Conservation (phyloP, 2,797 vertebrate species). For the Brachyalestes nurse region DNA sequence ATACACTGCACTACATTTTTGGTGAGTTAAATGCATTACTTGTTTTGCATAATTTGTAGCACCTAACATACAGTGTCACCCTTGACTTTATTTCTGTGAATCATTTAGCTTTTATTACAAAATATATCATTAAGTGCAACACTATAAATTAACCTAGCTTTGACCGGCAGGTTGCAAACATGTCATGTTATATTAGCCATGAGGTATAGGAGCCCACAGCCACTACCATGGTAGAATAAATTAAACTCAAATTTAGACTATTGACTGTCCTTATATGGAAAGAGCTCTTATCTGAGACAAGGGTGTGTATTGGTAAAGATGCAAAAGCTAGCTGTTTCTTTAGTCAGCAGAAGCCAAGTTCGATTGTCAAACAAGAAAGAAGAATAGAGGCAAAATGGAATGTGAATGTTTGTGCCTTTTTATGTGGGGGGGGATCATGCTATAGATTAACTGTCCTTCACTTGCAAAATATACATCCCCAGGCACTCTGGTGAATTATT, state of each 20-base stretch:
- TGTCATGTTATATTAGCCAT: constrained; percentile 67
- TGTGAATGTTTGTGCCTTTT: constrained; percentile 31
- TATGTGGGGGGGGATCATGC: constrained; percentile 57
- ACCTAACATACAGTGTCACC: neutral
- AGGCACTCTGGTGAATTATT: constrained; percentile 86
- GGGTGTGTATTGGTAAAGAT: constrained; percentile 35
- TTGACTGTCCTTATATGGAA: constrained; percentile 53
- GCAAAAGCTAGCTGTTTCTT: constrained; percentile 62
- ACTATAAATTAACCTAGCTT: constrained; percentile 59
- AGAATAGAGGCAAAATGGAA: constrained; percentile 55
- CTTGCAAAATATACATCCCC: constrained; percentile 85
- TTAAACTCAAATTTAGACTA: constrained; percentile 66
- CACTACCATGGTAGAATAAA: constrained; percentile 59
- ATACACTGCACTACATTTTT: neutral
- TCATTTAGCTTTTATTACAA: constrained; percentile 15
- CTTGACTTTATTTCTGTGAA: neutral
- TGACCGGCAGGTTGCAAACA: constrained; percentile 67
- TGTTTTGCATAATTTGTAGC: neutral
- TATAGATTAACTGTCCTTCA: constrained; percentile 91
- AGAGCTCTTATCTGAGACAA: constrained; percentile 51
- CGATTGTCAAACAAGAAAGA: constrained; percentile 65
- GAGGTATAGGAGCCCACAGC: constrained; percentile 47
- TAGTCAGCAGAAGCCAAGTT: constrained; percentile 70
- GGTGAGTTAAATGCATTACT: neutral
- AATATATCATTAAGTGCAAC: constrained; percentile 6